Evolutionary conservation across 1,140 invertebrate genomes (phyloP).

Genomic region (Caenorhabditis brenneri): DNA sequence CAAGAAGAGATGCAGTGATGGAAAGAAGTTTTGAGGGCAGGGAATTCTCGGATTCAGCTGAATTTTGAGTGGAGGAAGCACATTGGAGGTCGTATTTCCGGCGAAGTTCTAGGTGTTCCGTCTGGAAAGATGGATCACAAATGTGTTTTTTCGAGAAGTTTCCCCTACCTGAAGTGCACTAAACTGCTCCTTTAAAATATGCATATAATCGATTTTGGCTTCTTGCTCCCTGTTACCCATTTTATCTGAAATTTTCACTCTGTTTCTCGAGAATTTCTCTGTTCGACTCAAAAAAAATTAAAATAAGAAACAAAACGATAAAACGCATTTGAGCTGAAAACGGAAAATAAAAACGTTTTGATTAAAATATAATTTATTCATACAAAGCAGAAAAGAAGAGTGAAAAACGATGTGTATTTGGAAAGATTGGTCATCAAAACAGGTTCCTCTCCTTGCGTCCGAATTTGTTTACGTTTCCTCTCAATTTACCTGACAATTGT

Average conservation of each 20-base stretch:
- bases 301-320: background rate
- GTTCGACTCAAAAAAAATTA: background rate
- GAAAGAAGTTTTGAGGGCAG: background rate
- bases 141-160: background rate
- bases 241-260: background rate
- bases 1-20: background rate
- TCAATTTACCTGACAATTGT: background rate
- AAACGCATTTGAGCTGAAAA: too few relatives aligned
- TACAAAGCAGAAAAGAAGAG: background rate
- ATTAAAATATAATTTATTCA: too few relatives aligned
- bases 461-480: conserved; percentile 5
- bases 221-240: background rate
- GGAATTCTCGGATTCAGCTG: background rate
- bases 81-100: background rate
- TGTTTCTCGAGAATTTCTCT: background rate
- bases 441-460: background rate
- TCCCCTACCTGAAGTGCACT: conserved; percentile 1
- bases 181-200: conserved; percentile 15
- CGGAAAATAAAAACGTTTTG: too few relatives aligned
- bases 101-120: background rate
- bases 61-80: background rate
- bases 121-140: background rate
- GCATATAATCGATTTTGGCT: background rate
- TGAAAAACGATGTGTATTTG: background rate
- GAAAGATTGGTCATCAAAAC: conserved; percentile 1